Base-by-base conservation (phyloP, 2,113 vertebrate genomes). In the Callipepla squamata region DNA sequence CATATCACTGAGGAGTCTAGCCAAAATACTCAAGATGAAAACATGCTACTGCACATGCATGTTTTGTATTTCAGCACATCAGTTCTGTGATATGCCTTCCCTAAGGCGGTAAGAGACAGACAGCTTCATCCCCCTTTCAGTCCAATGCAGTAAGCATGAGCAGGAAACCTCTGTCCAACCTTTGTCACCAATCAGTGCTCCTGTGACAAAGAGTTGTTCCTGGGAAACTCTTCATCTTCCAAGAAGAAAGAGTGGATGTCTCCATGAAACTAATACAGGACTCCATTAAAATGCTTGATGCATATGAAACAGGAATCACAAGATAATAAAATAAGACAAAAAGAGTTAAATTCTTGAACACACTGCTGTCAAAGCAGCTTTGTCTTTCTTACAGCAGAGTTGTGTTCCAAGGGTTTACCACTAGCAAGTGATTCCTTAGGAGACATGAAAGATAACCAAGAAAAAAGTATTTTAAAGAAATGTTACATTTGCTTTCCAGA, bases 131-230 rank as follows among this genome's bases (percentile, higher is more conserved):
- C 34, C 4, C 42, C 53, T 75, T 83, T 36, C 76, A 70, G 0
- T 8, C 26, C 30, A 36, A 26, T 1, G 0, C 0, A 44, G 30
- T 5, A 12, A 87, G 7, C 5, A 7, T 5, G 14, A 87, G 7
- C 5, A 7, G 2, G 7, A 25, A 78, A 67, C 18, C 13, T 14
- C 44, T 44, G 15, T 10, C 34, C 45, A 20, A 0, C 6, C 6
- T 5, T 0, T 16, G 22, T 25, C 26, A 44, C 0, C 2, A 2
- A 47, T 13, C 36, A 50, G 20, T 2, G 0, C 16, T 32, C 17
- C 48, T 23, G 59, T 11, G 38, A 55, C 51, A 40, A 21, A 18
- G 12, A 59, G 45, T 22, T 85, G 23, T 42, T 45, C 32, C 25
- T 50, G 42, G n/a, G 44, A 73, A 58, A 16, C 48, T 2, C 0